These are phyloP conservation scores for Andrena marginata DNA, from an alignment of 2,888 invertebrate species.

Conservation along the genomic window DNA sequence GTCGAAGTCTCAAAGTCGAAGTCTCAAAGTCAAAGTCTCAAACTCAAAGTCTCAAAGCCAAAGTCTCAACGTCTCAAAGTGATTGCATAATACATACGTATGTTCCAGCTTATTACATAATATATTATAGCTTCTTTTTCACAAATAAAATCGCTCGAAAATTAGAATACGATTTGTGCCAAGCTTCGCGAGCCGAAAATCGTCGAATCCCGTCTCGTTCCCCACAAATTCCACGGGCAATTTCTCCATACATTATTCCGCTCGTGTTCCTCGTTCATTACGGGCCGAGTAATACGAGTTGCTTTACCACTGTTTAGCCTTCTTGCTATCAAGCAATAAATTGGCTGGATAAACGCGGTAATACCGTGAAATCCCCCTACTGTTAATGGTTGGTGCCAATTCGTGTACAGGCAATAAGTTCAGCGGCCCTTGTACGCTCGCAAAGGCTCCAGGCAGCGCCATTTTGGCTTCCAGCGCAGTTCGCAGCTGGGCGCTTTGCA, in stretches of 20 bases:
- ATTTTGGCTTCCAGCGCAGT: constrained; percentile 2
- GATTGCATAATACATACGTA: no score
- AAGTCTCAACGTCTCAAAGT: no score
- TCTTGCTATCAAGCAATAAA: constrained; percentile 44
- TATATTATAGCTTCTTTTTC: no score
- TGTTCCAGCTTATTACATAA: no score
- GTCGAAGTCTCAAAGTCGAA: no score
- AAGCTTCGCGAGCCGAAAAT: background rate
- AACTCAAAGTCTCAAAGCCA: no score
- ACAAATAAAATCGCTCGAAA: no score
- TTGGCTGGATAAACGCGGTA: constrained; percentile 45
- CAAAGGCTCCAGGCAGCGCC: background rate
- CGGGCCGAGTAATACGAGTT: constrained; percentile 30
- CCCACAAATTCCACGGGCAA: background rate
- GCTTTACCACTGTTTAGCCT: constrained; percentile 32
- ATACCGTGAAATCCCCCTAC: constrained; percentile 29
- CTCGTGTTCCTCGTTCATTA: constrained; percentile 26
- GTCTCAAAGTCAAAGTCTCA: no score
- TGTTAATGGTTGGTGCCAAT: constrained; percentile 48
- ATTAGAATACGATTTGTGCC: no score
- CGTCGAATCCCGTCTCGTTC: background rate
- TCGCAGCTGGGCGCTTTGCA: background rate
- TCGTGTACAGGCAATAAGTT: constrained; percentile 42
- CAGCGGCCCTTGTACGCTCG: constrained; percentile 7
- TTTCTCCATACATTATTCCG: constrained; percentile 4